A percentile compares a stretch with the other conserved stretches of the same genome.
These are phyloP conservation scores for Lottia gigantea DNA, from an alignment of 2,888 invertebrate species.

Conservation along the genomic window DNA sequence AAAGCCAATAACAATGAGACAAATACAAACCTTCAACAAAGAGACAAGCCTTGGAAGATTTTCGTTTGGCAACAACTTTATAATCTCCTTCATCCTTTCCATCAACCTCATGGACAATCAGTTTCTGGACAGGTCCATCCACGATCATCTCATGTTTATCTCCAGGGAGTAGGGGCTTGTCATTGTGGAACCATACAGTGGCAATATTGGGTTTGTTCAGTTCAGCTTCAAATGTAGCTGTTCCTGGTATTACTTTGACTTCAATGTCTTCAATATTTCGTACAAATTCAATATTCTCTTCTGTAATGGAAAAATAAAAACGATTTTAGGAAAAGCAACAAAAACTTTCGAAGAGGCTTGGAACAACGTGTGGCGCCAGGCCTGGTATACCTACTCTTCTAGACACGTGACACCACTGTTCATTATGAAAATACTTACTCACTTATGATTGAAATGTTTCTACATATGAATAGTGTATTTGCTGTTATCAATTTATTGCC, in stretches of 20 bases:
- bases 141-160: conserved; percentile 60
- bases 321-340: too few relatives aligned
- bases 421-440: too few relatives aligned
- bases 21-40: conserved; percentile 60
- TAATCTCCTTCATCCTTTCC: conserved; percentile 62
- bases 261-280: conserved; percentile 58
- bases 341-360: too few relatives aligned
- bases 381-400: too few relatives aligned
- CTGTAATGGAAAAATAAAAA: conserved; percentile 40
- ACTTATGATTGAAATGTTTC: too few relatives aligned
- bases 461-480: too few relatives aligned
- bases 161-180: conserved; percentile 80
- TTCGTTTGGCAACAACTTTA: conserved; percentile 54
- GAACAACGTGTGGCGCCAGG: too few relatives aligned
- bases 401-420: too few relatives aligned
- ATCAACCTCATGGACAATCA: conserved; percentile 55
- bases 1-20: neutral
- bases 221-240: conserved; percentile 77
- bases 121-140: conserved; percentile 56
- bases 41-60: conserved; percentile 60
- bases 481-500: too few relatives aligned
- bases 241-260: conserved; percentile 56
- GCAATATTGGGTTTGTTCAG: conserved; percentile 78
- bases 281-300: conserved; percentile 60
- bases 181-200: conserved; percentile 81